A percentile compares a stretch with the other conserved stretches of the same genome.
Conservation (phyloP, 2,797 vertebrate species). For the Paratrypauchen microcephalus region DNA sequence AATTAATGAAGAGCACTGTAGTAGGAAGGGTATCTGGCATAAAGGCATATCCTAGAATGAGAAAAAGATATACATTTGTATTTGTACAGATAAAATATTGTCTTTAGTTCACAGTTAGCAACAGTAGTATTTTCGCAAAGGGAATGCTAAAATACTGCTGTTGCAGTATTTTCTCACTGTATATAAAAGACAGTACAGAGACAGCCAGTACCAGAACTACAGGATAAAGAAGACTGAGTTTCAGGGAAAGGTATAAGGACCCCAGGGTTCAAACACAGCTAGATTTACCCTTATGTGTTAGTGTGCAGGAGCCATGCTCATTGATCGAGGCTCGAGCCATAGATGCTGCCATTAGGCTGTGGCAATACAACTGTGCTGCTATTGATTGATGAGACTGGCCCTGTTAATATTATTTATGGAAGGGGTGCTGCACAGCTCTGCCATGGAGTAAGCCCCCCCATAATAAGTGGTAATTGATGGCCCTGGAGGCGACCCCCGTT, state of each 20-base stretch:
- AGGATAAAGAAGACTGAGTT: slow-evolving; percentile 45
- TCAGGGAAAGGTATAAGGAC: slow-evolving; percentile 58
- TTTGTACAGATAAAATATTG: neutral
- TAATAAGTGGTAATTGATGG: slow-evolving; percentile 98
- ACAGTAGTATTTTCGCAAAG: slow-evolving; percentile 27
- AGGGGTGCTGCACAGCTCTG: slow-evolving; percentile 78
- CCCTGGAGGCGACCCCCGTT: slow-evolving; percentile 84
- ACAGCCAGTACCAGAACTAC: slow-evolving; percentile 39
- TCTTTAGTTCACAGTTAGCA: slow-evolving; percentile 27
- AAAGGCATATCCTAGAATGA: neutral
- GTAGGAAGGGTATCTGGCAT: neutral
- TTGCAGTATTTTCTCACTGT: neutral
- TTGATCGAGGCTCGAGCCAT: slow-evolving; percentile 84
- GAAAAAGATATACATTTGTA: neutral
- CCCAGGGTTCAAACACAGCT: slow-evolving; percentile 69
- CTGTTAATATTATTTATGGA: slow-evolving; percentile 95
- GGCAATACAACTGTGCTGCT: slow-evolving; percentile 87
- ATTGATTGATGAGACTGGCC: slow-evolving; percentile 88
- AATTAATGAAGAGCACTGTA: neutral
- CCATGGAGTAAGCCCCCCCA: slow-evolving; percentile 80
- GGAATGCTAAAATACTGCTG: neutral
- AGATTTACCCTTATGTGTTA: slow-evolving; percentile 68
- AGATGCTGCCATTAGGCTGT: slow-evolving; percentile 80
- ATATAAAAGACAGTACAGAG: slow-evolving; percentile 29
- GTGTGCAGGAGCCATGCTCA: slow-evolving; percentile 79